These are phyloP conservation scores for Icerya purchasi DNA, from an alignment of 2,888 invertebrate genomes.

Conservation along the genomic window DNA sequence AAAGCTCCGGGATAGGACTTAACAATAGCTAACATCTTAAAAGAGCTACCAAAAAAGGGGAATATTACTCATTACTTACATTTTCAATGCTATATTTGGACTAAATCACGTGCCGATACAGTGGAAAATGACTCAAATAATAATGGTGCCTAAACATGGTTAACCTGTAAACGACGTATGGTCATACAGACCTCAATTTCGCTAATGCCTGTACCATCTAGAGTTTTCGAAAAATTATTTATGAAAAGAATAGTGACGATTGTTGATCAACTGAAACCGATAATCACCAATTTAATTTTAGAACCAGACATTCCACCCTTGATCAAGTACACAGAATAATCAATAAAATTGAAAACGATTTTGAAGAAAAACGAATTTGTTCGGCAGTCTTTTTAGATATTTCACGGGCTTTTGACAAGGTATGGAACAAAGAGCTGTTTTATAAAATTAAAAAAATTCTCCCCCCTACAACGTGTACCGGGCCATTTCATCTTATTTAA, in stretches of 20 bases:
- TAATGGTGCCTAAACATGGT: background rate
- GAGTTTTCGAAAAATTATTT: background rate
- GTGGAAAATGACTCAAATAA: background rate
- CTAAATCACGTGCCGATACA: background rate
- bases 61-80: background rate
- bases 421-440: background rate
- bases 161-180: background rate
- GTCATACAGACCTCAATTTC: background rate
- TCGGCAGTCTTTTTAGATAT: background rate
- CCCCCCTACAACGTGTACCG: background rate
- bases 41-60: background rate
- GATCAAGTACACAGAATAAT: background rate
- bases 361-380: background rate
- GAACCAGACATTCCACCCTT: background rate
- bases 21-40: background rate
- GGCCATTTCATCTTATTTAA: background rate
- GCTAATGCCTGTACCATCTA: background rate
- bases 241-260: background rate
- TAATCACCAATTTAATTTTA: background rate
- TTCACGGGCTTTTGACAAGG: background rate
- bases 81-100: background rate
- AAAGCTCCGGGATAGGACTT: background rate
- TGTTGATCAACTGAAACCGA: background rate
- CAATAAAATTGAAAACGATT: background rate
- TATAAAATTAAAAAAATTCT: background rate